Evolutionary conservation across 2,888 invertebrate species (phyloP).

Genomic region (Andricus curvator): DNA sequence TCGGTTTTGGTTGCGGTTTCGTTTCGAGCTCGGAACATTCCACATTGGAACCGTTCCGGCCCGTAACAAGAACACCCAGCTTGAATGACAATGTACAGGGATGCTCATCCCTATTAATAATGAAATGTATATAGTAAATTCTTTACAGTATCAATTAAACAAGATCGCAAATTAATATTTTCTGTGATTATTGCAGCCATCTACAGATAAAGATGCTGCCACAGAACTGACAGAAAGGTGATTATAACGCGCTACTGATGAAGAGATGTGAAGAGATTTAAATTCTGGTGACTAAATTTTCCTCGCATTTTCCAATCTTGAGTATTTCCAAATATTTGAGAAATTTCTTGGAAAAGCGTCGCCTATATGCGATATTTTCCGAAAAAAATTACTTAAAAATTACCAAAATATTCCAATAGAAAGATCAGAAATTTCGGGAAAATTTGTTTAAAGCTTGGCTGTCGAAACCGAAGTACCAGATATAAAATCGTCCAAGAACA

Average conservation of each 20-base stretch:
- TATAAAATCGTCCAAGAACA: background rate
- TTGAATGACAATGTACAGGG: too few relatives aligned
- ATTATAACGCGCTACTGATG: conserved; percentile 44
- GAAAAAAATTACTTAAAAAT: conserved; percentile 29
- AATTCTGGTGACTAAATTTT: conserved; percentile 31
- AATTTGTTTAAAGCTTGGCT: conserved; percentile 32
- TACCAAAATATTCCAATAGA: conserved; percentile 20
- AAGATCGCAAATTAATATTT: conserved; percentile 53
- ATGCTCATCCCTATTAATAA: too few relatives aligned
- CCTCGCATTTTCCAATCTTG: conserved; percentile 19
- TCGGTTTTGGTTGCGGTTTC: too few relatives aligned
- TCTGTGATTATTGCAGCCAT: conserved; percentile 67
- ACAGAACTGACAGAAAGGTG: conserved; percentile 68
- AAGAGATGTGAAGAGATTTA: conserved; percentile 11
- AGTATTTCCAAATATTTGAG: conserved; percentile 24
- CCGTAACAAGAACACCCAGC: too few relatives aligned
- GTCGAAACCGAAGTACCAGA: conserved; percentile 19
- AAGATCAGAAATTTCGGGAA: conserved; percentile 19
- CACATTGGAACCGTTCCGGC: too few relatives aligned
- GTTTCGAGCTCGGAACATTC: too few relatives aligned
- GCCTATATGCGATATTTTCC: background rate
- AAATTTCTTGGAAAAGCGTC: conserved; percentile 21
- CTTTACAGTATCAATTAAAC: background rate
- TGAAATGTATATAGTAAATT: conserved; percentile 20
- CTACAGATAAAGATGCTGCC: conserved; percentile 73